A percentile compares a stretch with the other conserved stretches of the same genome.
Conservation (phyloP, 37 sponge, comb jelly and placozoan species). For the Agelas oroides region DNA sequence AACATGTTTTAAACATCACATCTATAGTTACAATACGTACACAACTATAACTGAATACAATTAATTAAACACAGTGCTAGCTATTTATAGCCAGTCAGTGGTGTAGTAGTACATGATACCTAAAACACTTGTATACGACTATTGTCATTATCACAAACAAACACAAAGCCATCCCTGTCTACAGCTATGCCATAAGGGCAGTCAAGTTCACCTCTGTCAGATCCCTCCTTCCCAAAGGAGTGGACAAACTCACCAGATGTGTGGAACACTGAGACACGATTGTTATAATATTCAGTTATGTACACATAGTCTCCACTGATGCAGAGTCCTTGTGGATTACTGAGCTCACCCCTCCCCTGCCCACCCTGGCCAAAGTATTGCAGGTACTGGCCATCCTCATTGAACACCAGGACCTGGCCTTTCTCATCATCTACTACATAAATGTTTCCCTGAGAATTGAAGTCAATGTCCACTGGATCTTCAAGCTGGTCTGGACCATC, state of each 20-base stretch:
- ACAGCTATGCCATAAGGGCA: conserved; percentile 11
- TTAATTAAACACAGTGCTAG: too few species aligned
- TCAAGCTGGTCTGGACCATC: neutral
- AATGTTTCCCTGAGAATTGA: neutral
- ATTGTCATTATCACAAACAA: conserved; percentile 4
- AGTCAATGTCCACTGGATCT: neutral
- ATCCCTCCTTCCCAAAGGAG: too few species aligned
- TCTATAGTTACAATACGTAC: too few species aligned
- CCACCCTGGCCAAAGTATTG: neutral
- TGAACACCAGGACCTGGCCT: conserved; percentile 6
- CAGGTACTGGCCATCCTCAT: neutral
- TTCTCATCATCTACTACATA: neutral
- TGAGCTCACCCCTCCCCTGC: neutral
- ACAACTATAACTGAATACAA: too few species aligned
- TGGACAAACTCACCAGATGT: too few species aligned
- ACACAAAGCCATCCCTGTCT: conserved; percentile 10
- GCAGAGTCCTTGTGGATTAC: neutral
- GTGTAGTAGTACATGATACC: too few species aligned
- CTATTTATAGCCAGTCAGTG: too few species aligned
- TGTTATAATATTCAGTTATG: neutral
- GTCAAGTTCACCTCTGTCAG: neutral
- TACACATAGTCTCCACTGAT: neutral
- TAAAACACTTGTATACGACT: neutral
- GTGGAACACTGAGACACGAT: too few species aligned
- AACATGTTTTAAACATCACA: too few species aligned